phyloP scores from a whole-genome alignment of 2,797 vertebrate species.

The Enoplosus armatus region DNA sequence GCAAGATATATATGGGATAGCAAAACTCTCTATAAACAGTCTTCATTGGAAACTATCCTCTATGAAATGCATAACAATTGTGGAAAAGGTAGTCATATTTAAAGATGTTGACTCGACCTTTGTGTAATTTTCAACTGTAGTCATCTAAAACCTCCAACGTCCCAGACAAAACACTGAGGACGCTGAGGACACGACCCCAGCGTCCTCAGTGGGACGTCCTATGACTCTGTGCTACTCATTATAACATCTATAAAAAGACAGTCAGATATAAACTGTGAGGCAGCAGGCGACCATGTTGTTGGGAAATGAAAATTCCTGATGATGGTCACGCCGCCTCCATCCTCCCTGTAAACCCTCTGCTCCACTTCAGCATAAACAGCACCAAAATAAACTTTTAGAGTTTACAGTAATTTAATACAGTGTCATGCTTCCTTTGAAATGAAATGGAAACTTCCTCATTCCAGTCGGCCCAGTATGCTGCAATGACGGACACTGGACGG shows the following conservation, averaged over 20 bases:
- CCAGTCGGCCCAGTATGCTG: neutral
- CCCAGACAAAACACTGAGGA: neutral
- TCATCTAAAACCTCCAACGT: neutral
- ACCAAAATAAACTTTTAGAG: constrained; percentile 33
- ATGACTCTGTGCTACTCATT: neutral
- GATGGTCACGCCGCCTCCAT: neutral
- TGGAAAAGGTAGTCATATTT: neutral
- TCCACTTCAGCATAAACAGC: constrained; percentile 3
- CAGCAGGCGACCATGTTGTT: neutral
- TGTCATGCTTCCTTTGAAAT: constrained; percentile 44
- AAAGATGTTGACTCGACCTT: neutral
- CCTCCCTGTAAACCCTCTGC: neutral
- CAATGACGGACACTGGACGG: neutral
- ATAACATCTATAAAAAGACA: constrained; percentile 9
- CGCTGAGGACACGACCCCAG: neutral
- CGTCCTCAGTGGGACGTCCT: neutral
- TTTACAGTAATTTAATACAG: constrained; percentile 16
- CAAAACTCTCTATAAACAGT: neutral
- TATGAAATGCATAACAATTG: neutral
- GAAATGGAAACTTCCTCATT: constrained; percentile 63
- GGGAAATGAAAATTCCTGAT: constrained; percentile 20
- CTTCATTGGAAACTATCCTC: neutral
- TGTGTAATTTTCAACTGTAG: neutral
- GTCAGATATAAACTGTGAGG: neutral
- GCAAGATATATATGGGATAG: too few relatives aligned